Percentiles rank a stretch among this genome's conserved stretches.
Evolutionary conservation across 1,140 invertebrate species (phyloP).

Genomic region (Mamestra configurata): DNA sequence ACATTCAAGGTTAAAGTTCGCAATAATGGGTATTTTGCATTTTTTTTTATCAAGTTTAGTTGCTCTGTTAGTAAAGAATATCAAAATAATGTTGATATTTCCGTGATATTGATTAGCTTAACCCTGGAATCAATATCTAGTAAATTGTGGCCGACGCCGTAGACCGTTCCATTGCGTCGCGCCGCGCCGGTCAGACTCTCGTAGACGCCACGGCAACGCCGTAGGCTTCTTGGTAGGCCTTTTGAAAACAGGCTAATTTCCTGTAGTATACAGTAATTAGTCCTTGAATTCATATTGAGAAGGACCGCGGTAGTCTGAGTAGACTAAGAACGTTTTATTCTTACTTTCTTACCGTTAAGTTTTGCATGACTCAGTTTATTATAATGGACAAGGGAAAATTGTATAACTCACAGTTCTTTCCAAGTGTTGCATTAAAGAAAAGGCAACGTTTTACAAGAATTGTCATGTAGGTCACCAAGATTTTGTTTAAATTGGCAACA

Average conservation of each 20-base stretch:
- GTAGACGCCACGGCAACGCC: neutral
- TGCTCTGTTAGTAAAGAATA: too few species aligned
- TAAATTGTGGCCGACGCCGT: too few species aligned
- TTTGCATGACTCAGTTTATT: neutral
- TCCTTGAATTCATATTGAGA: neutral
- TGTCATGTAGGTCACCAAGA: constrained; percentile 23
- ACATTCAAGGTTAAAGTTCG: too few species aligned
- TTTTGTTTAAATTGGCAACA: constrained; percentile 24
- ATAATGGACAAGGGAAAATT: too few species aligned
- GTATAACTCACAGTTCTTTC: neutral
- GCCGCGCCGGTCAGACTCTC: too few species aligned
- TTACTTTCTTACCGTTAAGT: neutral
- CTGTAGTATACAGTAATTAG: neutral
- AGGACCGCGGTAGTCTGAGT: neutral
- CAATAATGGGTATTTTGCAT: too few species aligned
- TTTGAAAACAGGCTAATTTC: neutral
- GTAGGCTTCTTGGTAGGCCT: neutral
- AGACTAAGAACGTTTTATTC: neutral
- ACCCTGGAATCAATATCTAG: too few species aligned
- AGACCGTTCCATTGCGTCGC: neutral
- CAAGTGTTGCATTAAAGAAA: neutral
- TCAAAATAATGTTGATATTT: too few species aligned
- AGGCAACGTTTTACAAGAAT: neutral
- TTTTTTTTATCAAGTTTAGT: too few species aligned
- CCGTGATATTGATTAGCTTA: too few species aligned